A percentile compares a stretch with the other conserved stretches of the same genome.
These are phyloP conservation scores for Hyalella azteca DNA, from an alignment of 2,888 invertebrate species.

Conservation along the genomic window DNA sequence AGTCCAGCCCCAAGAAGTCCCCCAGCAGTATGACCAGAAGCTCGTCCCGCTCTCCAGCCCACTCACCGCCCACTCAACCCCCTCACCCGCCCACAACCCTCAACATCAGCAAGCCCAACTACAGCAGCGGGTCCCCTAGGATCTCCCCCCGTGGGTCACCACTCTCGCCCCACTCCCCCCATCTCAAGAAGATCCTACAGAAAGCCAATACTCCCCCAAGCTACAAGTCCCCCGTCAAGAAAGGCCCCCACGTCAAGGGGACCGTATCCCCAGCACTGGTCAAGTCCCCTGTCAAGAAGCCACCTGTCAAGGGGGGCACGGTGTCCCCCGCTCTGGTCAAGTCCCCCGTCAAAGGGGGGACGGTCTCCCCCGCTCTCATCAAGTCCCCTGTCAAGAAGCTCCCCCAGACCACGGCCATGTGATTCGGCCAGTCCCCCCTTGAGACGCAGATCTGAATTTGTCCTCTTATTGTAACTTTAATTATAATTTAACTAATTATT, in stretches of 20 bases:
- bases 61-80: slow-evolving; percentile 22
- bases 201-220: neutral
- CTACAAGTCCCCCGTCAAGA: neutral
- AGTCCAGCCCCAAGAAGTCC: slow-evolving; percentile 40
- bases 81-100: slow-evolving; percentile 49
- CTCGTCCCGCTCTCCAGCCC: slow-evolving; percentile 38
- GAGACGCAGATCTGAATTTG: neutral
- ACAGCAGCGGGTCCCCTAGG: slow-evolving; percentile 46
- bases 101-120: slow-evolving; percentile 46
- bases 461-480: neutral
- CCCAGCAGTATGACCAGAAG: neutral
- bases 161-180: slow-evolving; percentile 13
- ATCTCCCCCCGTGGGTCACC: slow-evolving; percentile 49
- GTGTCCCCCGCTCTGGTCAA: too few relatives aligned
- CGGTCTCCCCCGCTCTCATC: too few relatives aligned
- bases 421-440: neutral
- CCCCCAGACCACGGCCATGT: neutral
- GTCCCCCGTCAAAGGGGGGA: too few relatives aligned
- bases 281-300: slow-evolving; percentile 7
- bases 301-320: neutral
- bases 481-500: too few relatives aligned
- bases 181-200: neutral
- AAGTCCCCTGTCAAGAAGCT: too few relatives aligned
- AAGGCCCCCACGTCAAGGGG: too few relatives aligned
- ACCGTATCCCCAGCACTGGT: too few relatives aligned